Conservation (phyloP, 2,113 vertebrate genomes). For the Corvus hawaiiensis region DNA sequence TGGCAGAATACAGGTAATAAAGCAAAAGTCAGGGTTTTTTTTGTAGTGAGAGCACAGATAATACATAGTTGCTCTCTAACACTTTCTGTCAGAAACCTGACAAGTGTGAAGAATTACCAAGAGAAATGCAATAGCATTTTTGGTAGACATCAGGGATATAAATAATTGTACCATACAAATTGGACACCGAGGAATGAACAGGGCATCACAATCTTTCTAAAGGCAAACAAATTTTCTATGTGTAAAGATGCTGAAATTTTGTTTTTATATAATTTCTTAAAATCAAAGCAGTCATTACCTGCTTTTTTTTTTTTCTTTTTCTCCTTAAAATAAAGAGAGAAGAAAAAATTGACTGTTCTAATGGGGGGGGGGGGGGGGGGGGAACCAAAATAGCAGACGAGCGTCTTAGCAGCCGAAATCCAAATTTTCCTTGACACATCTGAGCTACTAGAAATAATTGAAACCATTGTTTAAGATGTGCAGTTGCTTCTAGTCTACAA, state of each 20-base stretch:
- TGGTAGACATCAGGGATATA: neutral
- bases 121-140: neutral
- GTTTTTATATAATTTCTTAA: neutral
- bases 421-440: neutral
- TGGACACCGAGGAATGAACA: neutral
- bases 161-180: neutral
- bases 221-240: neutral
- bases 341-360: neutral
- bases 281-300: neutral
- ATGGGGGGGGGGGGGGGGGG: rapidly evolving
- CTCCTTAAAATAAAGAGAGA: neutral
- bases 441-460: neutral
- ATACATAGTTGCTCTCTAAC: neutral
- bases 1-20: conserved; percentile 2
- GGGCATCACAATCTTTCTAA: neutral
- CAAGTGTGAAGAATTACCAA: neutral
- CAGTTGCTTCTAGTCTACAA: neutral
- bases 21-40: neutral
- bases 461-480: neutral
- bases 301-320: neutral
- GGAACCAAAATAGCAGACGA: neutral
- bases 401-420: neutral
- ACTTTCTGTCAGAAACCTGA: neutral
- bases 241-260: neutral
- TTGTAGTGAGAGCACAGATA: neutral